Conservation (phyloP, 1,140 invertebrate genomes). For the Calliphora vicina region DNA sequence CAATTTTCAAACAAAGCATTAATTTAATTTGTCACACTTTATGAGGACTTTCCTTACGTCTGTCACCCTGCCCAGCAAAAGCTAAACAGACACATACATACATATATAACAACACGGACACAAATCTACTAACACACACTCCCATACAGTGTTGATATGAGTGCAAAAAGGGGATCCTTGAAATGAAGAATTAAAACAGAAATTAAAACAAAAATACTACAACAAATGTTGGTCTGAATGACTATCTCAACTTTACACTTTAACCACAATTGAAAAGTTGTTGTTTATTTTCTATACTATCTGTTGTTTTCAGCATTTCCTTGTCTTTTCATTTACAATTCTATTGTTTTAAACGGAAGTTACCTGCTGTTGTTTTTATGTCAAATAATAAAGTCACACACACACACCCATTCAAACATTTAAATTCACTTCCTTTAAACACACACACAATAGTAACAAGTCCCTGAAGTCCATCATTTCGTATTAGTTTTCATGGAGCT, state of each 20-base stretch:
- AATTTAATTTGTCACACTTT: slow-evolving; percentile 35
- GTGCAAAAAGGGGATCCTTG: neutral
- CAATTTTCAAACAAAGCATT: neutral
- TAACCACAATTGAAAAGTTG: slow-evolving; percentile 33
- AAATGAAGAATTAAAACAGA: neutral
- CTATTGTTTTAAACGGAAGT: slow-evolving; percentile 16
- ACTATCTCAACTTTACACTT: slow-evolving; percentile 29
- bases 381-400: neutral
- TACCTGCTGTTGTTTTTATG: slow-evolving; percentile 12
- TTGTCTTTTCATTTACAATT: neutral
- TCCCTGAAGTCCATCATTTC: neutral
- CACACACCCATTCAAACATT: neutral
- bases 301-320: neutral
- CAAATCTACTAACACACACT: neutral
- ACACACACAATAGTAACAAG: neutral
- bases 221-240: too few species aligned
- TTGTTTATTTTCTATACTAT: neutral
- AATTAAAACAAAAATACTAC: neutral
- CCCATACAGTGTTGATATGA: neutral
- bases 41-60: neutral
- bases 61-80: too few species aligned
- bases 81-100: too few species aligned
- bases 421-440: neutral
- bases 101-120: too few species aligned
- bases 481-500: slow-evolving; percentile 13